Evolutionary conservation across 2,888 invertebrate species (phyloP).

Genomic region (Busseola fusca): DNA sequence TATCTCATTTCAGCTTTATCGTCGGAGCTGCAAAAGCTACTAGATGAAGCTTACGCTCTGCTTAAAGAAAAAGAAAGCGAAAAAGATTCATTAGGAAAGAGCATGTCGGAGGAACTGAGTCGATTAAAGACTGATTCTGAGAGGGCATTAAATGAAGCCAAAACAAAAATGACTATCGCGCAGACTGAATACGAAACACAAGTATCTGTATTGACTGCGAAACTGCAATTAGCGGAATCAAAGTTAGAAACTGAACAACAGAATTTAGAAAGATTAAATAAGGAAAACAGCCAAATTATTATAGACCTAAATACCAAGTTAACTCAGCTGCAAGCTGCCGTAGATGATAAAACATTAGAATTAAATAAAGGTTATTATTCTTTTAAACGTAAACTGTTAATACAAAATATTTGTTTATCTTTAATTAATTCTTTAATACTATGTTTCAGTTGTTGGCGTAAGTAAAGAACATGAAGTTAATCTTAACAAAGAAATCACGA

Average conservation of each 20-base stretch:
- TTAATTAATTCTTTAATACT: not conserved
- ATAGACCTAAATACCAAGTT: constrained; percentile 85
- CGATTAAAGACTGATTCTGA: constrained; percentile 86
- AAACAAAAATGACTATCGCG: constrained; percentile 91
- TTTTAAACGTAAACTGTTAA: not conserved
- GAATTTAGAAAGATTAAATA: constrained; percentile 83
- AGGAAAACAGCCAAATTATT: constrained; percentile 85
- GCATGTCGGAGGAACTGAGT: constrained; percentile 84
- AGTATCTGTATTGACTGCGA: constrained; percentile 86
- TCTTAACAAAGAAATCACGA: constrained; percentile 86
- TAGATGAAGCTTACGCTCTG: constrained; percentile 87
- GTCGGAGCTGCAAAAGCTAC: constrained; percentile 84
- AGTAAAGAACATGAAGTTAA: constrained; percentile 86
- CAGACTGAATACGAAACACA: constrained; percentile 90
- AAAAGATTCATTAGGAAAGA: constrained; percentile 86
- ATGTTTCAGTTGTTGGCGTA: constrained; percentile 80
- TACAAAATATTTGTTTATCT: not conserved
- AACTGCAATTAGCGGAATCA: constrained; percentile 87
- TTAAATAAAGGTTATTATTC: constrained; percentile 83
- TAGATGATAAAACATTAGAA: constrained; percentile 87
- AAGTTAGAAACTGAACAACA: constrained; percentile 84
- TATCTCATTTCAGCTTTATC: constrained; percentile 79
- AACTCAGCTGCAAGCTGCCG: constrained; percentile 83
- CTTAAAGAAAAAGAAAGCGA: constrained; percentile 87
- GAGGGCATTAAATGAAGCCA: constrained; percentile 85